Evolutionary conservation across 37 sponge, comb jelly and placozoan genomes (phyloP), one percentile per base, ranked within the genome.

Genomic region (Mnemiopsis leidyi): DNA sequence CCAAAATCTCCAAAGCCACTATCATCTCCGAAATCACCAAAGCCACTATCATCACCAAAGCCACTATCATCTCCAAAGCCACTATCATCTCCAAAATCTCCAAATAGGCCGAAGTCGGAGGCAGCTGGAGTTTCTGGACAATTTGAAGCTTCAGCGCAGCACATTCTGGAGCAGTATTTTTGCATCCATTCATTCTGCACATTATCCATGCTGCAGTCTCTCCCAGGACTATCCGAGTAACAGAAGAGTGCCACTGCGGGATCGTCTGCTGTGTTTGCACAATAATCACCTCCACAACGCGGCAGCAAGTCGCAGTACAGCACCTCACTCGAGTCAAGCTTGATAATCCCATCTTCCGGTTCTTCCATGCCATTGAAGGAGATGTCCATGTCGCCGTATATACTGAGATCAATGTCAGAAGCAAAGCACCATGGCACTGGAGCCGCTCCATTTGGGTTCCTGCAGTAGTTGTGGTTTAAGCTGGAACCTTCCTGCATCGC

Each of bases 381-480:
- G 24, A 69, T 25, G 2, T 77, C 79, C 36, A 32, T 28, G 36
- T 1, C 35, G 1, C 2, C 79, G 36, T 31, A 77, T 20, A 77
- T 32, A 36, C 33, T 32, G 3, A 16, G 36, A 32, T 34, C 32
- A 32, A 77, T 34, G 36, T 16, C 32, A 36, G 26, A 13, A 5
- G 79, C 32, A 20, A 77, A 26, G 79, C 79, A 77, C 79, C 79
- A 77, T 20, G 79, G 79, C 2, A 32, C 79, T 16, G 32, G 34
- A 2, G 32, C 79, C 2, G 32, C 79, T 13, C 36, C 32, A 1
- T 32, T 36, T 21, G 26, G 21, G 18, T 31, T 34, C 20, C 79
- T 28, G 79, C 79, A 77, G 36, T 77, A 77, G 79, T 77, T 77
- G 79, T 77, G 79, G 36, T 77, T 77, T 5, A 48, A 13, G 13